Percentiles rank a stretch among this genome's conserved stretches.
Conservation (phyloP, 1,140 invertebrate genomes). For the Zaprionus capensis region DNA sequence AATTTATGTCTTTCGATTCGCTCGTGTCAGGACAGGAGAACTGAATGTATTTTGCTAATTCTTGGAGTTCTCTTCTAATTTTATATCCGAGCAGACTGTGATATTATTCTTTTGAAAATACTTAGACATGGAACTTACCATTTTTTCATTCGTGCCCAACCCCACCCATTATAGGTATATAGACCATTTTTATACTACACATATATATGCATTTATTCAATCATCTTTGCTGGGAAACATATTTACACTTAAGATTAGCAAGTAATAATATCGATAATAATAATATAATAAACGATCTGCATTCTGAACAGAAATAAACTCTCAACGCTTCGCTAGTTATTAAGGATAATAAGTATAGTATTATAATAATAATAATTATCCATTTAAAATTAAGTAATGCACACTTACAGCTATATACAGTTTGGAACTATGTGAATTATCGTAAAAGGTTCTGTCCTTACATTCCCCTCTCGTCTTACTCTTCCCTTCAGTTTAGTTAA, state of each 20-base stretch:
- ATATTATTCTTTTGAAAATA: background rate
- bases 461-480: background rate
- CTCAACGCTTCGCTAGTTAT: conserved; percentile 53
- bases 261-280: conserved; percentile 51
- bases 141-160: background rate
- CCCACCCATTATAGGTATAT: background rate
- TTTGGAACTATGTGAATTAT: conserved; percentile 79
- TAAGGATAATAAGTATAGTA: conserved; percentile 29
- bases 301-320: conserved; percentile 42
- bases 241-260: conserved; percentile 71
- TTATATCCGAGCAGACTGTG: no score
- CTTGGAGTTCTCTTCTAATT: background rate
- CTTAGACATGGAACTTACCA: background rate
- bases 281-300: conserved; percentile 42
- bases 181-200: conserved; percentile 47
- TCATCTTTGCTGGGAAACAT: conserved; percentile 63
- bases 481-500: conserved; percentile 30
- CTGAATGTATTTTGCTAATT: background rate
- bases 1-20: background rate
- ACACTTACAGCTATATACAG: conserved; percentile 81
- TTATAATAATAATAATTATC: conserved; percentile 37
- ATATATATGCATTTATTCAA: conserved; percentile 75
- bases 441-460: conserved; percentile 51
- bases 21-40: background rate
- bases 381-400: conserved; percentile 64